A percentile compares a stretch with the other conserved stretches of the same genome.
These are phyloP conservation scores for Smutsia gigantea DNA, from an alignment of 2,797 vertebrate species.

Conservation along the genomic window DNA sequence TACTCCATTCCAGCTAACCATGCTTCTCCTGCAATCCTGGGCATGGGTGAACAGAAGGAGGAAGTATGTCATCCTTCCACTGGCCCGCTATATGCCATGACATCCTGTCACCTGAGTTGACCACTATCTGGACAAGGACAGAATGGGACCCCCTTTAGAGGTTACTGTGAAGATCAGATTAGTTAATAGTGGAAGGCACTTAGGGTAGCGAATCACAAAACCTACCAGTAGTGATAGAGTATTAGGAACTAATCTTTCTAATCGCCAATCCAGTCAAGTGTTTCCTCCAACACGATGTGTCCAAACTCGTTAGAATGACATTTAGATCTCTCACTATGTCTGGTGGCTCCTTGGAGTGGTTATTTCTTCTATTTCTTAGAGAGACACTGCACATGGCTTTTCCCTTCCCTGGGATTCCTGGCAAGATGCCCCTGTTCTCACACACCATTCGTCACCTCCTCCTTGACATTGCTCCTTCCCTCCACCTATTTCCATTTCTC, in stretches of 20 bases:
- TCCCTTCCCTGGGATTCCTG: not conserved
- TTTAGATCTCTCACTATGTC: not conserved
- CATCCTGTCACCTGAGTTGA: not conserved
- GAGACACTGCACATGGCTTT: not conserved
- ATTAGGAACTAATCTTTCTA: not conserved
- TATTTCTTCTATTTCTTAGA: not conserved
- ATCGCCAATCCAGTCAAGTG: fast-evolving
- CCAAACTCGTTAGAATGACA: not conserved
- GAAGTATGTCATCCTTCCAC: not conserved
- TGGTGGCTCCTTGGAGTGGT: not conserved
- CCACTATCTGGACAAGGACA: not conserved
- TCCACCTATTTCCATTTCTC: not conserved
- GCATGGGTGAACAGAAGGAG: not conserved
- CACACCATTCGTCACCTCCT: not conserved
- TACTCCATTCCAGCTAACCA: not conserved
- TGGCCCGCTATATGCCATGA: not conserved
- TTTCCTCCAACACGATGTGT: not conserved
- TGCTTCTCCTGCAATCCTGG: not conserved
- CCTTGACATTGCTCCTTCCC: not conserved
- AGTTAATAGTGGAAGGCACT: not conserved
- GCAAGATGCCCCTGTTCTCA: not conserved
- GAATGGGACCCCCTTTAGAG: not conserved
- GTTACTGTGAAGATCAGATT: not conserved
- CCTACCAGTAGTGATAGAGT: not conserved
- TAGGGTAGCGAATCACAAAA: not conserved